Evolutionary conservation across 2,888 invertebrate genomes (phyloP).

Genomic region (Epirrhoe alternata): DNA sequence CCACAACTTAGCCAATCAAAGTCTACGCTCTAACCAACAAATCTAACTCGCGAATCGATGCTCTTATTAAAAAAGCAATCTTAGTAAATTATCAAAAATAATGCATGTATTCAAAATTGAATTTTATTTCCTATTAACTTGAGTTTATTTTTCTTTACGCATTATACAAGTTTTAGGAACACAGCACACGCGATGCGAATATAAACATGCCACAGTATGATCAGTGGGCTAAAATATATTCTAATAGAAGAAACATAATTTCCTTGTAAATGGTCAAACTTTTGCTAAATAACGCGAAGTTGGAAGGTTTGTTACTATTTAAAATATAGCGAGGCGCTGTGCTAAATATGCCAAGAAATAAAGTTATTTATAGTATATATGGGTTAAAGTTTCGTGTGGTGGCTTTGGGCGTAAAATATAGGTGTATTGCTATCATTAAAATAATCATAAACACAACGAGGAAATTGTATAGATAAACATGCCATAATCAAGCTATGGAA

Average conservation of each 20-base stretch:
- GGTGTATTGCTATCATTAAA: not conserved
- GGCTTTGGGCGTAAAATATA: not conserved
- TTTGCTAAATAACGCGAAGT: conserved; percentile 64
- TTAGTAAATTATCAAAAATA: conserved; percentile 65
- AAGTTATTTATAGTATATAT: conserved; percentile 35
- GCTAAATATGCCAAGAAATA: conserved; percentile 48
- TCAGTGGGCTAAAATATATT: conserved; percentile 62
- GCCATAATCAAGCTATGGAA: too few relatives aligned
- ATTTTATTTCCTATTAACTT: conserved; percentile 54
- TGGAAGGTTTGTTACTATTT: conserved; percentile 64
- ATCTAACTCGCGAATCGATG: too few relatives aligned
- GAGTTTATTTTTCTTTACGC: conserved; percentile 54
- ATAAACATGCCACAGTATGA: conserved; percentile 68
- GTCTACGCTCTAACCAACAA: too few relatives aligned
- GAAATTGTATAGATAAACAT: too few relatives aligned
- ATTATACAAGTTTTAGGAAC: conserved; percentile 38
- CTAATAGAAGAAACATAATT: conserved; percentile 80
- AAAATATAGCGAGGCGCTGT: conserved; percentile 52
- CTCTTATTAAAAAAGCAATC: conserved; percentile 53
- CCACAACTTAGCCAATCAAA: too few relatives aligned
- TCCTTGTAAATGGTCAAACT: conserved; percentile 78
- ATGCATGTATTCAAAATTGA: conserved; percentile 61
- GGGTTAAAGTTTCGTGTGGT: not conserved
- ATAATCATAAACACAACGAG: too few relatives aligned
- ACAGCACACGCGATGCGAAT: conserved; percentile 67